Percentiles rank a stretch among this genome's conserved stretches.
Evolutionary conservation across 2,888 invertebrate genomes (phyloP).

Genomic region (Idaea straminata): DNA sequence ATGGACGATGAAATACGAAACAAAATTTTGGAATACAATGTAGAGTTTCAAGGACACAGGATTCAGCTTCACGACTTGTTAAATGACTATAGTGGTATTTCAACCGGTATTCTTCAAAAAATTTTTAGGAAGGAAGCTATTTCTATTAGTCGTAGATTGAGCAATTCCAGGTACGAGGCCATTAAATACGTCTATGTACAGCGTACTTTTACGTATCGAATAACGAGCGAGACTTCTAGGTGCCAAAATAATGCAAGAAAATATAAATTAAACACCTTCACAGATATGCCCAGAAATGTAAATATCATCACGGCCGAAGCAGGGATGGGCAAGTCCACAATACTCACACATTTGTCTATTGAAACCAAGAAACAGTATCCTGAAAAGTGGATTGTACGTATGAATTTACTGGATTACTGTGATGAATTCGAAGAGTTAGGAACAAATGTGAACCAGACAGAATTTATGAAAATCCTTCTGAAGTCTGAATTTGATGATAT

Average conservation of each 20-base stretch:
- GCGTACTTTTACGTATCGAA: conserved; percentile 2
- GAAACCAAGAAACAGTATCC: conserved; percentile 20
- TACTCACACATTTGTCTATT: conserved; percentile 27
- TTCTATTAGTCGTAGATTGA: conserved; percentile 1
- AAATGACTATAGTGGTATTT: conserved; percentile 1
- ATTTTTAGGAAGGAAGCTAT: conserved; percentile 11
- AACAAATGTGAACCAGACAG: neutral
- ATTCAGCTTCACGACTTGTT: conserved; percentile 2
- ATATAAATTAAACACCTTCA: neutral
- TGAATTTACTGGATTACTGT: conserved; percentile 17
- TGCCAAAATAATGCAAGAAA: neutral
- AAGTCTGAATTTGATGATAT: conserved; percentile 3
- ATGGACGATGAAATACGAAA: neutral
- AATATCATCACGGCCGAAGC: conserved; percentile 13
- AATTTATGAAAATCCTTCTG: conserved; percentile 5
- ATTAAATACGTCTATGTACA: conserved; percentile 9
- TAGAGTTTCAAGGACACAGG: conserved; percentile 6
- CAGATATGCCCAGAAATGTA: neutral
- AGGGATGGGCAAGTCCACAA: conserved; percentile 33
- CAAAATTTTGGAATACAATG: conserved; percentile 3
- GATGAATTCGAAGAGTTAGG: conserved; percentile 12
- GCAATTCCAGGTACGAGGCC: conserved; percentile 6
- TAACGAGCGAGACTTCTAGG: neutral
- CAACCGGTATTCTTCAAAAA: conserved; percentile 12
- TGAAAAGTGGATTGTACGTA: conserved; percentile 22